A percentile compares a stretch with the other conserved stretches of the same genome.
These are phyloP conservation scores for Bombus cullumanus DNA, from an alignment of 1,140 invertebrate species.

Conservation along the genomic window DNA sequence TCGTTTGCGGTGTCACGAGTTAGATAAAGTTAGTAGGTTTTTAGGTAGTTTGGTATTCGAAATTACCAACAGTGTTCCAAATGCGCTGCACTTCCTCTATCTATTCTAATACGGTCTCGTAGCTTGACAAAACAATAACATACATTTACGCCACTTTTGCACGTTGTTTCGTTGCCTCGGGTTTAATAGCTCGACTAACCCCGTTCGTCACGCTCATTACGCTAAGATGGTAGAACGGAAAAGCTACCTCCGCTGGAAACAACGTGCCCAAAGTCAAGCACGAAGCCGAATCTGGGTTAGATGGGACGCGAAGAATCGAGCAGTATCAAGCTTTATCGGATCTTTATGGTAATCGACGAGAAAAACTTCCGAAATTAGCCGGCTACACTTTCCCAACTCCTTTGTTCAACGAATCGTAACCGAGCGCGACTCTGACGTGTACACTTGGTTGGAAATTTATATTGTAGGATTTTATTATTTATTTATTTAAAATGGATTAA, in stretches of 20 bases:
- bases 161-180: not conserved
- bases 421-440: not conserved
- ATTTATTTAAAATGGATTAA: too few species aligned
- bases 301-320: not conserved
- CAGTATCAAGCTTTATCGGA: not conserved
- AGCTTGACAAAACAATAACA: too few species aligned
- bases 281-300: not conserved
- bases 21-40: too few species aligned
- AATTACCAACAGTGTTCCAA: too few species aligned
- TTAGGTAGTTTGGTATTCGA: too few species aligned
- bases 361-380: not conserved
- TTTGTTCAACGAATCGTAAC: not conserved
- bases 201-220: not conserved
- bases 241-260: not conserved
- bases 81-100: too few species aligned
- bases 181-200: not conserved
- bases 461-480: too few species aligned
- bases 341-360: constrained; percentile 12
- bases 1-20: too few species aligned
- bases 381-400: too few species aligned
- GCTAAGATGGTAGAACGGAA: not conserved
- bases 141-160: not conserved
- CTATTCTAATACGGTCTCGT: too few species aligned
- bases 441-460: not conserved
- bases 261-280: not conserved